A percentile compares a stretch with the other conserved stretches of the same genome.
phyloP scores from a whole-genome alignment of 2,797 vertebrate species.

The Hylomyscus alleni region DNA sequence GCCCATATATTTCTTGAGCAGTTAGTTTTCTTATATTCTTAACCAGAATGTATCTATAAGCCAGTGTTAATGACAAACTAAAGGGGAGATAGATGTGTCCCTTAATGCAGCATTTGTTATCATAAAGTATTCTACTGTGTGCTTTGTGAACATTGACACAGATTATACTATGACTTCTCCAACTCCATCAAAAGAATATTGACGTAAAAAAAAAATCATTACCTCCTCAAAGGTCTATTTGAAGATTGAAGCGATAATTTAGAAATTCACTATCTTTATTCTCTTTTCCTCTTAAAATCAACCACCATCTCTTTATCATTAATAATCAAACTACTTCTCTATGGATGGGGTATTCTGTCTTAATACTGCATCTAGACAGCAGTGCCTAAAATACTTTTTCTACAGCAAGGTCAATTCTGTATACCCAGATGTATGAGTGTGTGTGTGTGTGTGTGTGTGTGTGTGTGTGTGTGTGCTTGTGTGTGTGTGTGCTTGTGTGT shows the following conservation, averaged over 20 bases:
- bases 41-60: not conserved
- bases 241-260: not conserved
- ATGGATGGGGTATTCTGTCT: not conserved
- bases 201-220: not conserved
- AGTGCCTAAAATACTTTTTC: not conserved
- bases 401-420: not conserved
- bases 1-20: not conserved
- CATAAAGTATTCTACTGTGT: not conserved
- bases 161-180: not conserved
- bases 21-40: not conserved
- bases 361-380: not conserved
- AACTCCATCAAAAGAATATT: not conserved
- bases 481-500: not conserved
- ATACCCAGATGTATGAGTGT: not conserved
- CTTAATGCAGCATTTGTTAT: not conserved
- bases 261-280: not conserved
- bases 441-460: not conserved
- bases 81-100: not conserved
- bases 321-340: not conserved
- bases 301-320: not conserved
- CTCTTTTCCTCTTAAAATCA: not conserved
- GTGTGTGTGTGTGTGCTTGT: no score
- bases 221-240: not conserved
- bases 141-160: not conserved
- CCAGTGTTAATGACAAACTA: not conserved